Base-by-base conservation (phyloP, 2,797 vertebrate genomes). In the Eulemur coronatus region DNA sequence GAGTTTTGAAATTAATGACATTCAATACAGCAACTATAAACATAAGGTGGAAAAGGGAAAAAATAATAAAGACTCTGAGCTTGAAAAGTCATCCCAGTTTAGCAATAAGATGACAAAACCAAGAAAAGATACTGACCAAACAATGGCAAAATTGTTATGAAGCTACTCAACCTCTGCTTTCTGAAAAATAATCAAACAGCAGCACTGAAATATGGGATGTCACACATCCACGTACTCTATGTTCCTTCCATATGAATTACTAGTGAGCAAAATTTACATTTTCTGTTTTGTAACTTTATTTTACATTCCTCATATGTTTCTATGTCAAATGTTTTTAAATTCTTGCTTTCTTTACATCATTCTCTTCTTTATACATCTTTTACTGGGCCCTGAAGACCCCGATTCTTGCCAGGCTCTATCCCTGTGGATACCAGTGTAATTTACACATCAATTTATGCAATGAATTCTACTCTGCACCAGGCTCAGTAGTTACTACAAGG, bases 21-120 rank as follows among this genome's bases (percentile, higher is more conserved):
- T 72, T 91, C 78, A 96, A 92, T 35, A 93, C 28, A 89, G 33
- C 52, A 69, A 85, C 61, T 85, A 89, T 67, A 96, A 97, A 80
- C 70, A 13, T 72, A 67, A 86, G n/a, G 35, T 92, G 30, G 35
- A 82, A 96, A 94, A 86, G 26, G n/a, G 30, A 35, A 76, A 90
- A 78, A 26, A 46, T 33, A 73, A 70, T 55, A 20, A 95, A 89
- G 57, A 89, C 30, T 89, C 72, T 67, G 14, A 94, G 57, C n/a
- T 75, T 91, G 35, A 91, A 93, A 84, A 96, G 33, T 85, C 52
- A 79, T 70, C 28, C 38, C 50, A n/a, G 41, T 46, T 89, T 86
- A 84, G 72, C 46, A 80, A 86, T 55, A 59, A 92, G 93, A 50
- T 73, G 41, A 72, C 35, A 94, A 96, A 78, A 67, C 33, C 43